These are phyloP conservation scores for Cynaeus angustus DNA, from an alignment of 2,888 invertebrate species.

Conservation along the genomic window DNA sequence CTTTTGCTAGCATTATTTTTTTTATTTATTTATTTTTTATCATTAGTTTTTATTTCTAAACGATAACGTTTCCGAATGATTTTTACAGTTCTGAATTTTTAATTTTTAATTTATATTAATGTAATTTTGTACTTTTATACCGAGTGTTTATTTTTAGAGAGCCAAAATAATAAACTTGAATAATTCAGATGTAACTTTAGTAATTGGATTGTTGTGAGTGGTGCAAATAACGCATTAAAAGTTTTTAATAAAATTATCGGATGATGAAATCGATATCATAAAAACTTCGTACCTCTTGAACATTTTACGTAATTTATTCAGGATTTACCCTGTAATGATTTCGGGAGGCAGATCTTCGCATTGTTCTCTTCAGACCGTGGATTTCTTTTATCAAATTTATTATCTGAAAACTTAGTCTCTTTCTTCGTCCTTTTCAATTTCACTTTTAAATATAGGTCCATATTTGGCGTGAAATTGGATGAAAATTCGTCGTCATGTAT, in stretches of 20 bases:
- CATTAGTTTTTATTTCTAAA: no score
- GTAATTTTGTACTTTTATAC: no score
- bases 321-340: constrained; percentile 1
- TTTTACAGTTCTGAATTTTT: no score
- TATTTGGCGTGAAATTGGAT: constrained; percentile 29
- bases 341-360: neutral
- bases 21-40: no score
- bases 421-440: constrained; percentile 23
- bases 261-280: neutral
- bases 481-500: constrained; percentile 24
- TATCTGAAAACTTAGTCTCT: constrained; percentile 11
- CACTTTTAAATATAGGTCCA: constrained; percentile 31
- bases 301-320: constrained; percentile 2
- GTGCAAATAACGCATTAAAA: neutral
- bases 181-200: neutral
- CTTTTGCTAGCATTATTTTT: no score
- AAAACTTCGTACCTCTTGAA: neutral
- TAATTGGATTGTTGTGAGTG: neutral
- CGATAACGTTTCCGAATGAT: no score
- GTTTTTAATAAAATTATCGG: constrained; percentile 1
- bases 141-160: neutral
- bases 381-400: constrained; percentile 30
- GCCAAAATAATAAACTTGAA: neutral
- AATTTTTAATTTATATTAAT: no score
- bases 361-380: constrained; percentile 5